A percentile compares a stretch with the other conserved stretches of the same genome.
Evolutionary conservation across 2,113 vertebrate genomes (phyloP).

Genomic region (Ageneiosus marmoratus): DNA sequence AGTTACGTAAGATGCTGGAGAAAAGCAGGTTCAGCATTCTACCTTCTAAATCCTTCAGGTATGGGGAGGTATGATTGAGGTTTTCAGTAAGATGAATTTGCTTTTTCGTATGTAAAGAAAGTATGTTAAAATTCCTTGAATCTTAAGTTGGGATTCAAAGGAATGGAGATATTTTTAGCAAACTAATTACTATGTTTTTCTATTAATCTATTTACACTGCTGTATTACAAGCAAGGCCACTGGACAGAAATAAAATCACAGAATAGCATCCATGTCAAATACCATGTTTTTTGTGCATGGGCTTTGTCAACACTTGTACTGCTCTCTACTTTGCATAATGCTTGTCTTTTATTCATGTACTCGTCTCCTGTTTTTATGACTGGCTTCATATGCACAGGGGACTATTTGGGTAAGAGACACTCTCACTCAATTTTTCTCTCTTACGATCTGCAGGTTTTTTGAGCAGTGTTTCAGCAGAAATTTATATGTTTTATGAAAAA

Average conservation of each 20-base stretch:
- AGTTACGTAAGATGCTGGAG: constrained; percentile 95
- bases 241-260: not conserved
- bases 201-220: not conserved
- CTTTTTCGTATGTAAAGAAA: not conserved
- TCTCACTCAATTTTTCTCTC: constrained; percentile 34
- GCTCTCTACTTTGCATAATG: constrained; percentile 42
- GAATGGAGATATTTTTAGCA: not conserved
- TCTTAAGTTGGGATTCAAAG: not conserved
- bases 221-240: not conserved
- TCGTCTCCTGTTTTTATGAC: constrained; percentile 71
- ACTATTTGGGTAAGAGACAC: constrained; percentile 84
- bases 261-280: not conserved
- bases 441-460: not conserved
- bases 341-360: constrained; percentile 66
- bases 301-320: not conserved
- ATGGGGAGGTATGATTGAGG: constrained; percentile 32
- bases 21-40: constrained; percentile 96
- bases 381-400: constrained; percentile 78
- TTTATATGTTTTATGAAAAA: no score
- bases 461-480: no score
- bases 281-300: not conserved
- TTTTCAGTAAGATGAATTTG: not conserved
- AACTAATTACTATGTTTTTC: not conserved
- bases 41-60: constrained; percentile 96
- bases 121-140: not conserved